phyloP scores from a whole-genome alignment of 2,113 vertebrate genomes.

The Myanophis thanlyinensis region DNA sequence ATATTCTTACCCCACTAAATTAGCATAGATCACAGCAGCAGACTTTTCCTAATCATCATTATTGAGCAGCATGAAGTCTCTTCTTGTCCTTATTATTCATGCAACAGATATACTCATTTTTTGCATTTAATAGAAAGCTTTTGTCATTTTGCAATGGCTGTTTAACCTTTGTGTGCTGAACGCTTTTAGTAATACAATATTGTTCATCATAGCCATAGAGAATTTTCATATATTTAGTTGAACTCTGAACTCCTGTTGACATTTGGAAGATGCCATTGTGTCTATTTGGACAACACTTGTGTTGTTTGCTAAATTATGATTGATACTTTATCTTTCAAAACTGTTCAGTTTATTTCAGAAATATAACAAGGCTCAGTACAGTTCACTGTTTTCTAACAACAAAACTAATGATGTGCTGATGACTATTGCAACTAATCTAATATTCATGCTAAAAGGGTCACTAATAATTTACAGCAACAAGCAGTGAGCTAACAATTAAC shows the following conservation, averaged over 20 bases:
- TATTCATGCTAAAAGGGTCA: neutral
- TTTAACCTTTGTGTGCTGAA: neutral
- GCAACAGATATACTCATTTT: slow-evolving; percentile 32
- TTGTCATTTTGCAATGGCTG: slow-evolving; percentile 15
- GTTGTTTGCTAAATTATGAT: neutral
- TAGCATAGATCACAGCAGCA: slow-evolving; percentile 14
- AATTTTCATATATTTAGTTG: neutral
- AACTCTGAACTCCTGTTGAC: slow-evolving; percentile 17
- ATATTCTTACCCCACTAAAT: neutral
- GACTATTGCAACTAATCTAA: slow-evolving; percentile 12
- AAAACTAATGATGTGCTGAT: slow-evolving; percentile 3
- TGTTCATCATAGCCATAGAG: slow-evolving; percentile 17
- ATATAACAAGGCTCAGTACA: neutral
- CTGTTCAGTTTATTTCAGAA: neutral
- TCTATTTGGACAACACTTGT: neutral
- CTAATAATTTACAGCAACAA: slow-evolving; percentile 18
- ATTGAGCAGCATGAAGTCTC: slow-evolving; percentile 35
- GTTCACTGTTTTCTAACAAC: slow-evolving; percentile 15
- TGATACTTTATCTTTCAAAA: neutral
- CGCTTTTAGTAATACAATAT: neutral
- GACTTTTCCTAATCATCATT: slow-evolving; percentile 39
- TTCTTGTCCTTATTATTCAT: slow-evolving; percentile 42
- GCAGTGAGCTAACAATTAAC: neutral
- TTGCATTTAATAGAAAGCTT: slow-evolving; percentile 49
- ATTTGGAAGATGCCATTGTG: neutral